phyloP scores from a whole-genome alignment of 2,113 vertebrate species.

The Sorex fumeus region DNA sequence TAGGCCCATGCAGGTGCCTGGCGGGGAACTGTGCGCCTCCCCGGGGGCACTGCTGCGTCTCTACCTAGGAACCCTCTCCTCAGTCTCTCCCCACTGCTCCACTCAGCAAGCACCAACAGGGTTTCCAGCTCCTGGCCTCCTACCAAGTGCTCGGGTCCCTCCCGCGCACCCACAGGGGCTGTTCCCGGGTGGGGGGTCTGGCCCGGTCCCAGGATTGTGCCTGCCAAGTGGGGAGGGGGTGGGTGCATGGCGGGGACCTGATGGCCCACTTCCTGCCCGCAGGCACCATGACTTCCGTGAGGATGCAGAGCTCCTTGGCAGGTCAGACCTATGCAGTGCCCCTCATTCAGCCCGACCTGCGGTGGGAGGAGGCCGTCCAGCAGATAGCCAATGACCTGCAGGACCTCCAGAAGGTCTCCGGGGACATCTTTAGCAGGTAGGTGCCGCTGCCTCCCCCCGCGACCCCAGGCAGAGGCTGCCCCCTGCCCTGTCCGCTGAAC shows the following conservation, averaged over 20 bases:
- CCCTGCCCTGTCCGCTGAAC: background rate
- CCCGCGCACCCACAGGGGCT: too few species aligned
- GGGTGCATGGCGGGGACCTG: background rate
- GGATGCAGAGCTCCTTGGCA: slow-evolving; percentile 91
- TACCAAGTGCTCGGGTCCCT: too few species aligned
- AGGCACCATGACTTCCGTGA: slow-evolving; percentile 88
- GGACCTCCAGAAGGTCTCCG: slow-evolving; percentile 94
- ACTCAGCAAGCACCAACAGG: background rate
- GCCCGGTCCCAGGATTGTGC: too few species aligned
- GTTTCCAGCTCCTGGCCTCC: too few species aligned
- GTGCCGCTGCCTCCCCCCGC: background rate
- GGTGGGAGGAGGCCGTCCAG: slow-evolving; percentile 95
- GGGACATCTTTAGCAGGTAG: slow-evolving; percentile 97
- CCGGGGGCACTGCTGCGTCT: too few species aligned
- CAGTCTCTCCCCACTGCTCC: background rate
- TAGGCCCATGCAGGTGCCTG: too few species aligned
- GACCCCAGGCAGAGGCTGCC: too few species aligned
- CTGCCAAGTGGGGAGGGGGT: too few species aligned
- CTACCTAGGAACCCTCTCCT: background rate
- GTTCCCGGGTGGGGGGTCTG: too few species aligned
- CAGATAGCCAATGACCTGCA: slow-evolving; percentile 95
- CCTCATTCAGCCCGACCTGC: slow-evolving; percentile 95
- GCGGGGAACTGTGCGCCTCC: background rate
- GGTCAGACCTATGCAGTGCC: slow-evolving; percentile 95
- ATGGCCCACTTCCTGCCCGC: slow-evolving; percentile 41